phyloP scores from a whole-genome alignment of 1,140 invertebrate species.

The Dendrolimus kikuchii region DNA sequence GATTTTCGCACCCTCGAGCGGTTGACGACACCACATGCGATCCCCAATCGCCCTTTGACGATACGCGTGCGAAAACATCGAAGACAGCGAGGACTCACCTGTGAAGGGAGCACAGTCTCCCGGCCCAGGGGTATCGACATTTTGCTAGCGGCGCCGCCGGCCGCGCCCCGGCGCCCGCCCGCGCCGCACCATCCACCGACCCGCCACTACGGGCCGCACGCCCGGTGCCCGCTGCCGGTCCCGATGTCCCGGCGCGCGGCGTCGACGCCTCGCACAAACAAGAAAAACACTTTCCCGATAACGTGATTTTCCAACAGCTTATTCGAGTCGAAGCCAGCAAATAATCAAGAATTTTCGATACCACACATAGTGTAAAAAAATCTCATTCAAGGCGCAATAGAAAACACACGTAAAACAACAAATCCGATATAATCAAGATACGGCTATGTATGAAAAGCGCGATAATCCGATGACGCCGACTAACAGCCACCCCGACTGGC shows the following conservation, averaged over 20 bases:
- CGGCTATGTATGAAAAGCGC: slow-evolving; percentile 27
- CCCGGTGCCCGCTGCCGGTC: slow-evolving; percentile 29
- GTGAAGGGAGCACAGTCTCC: slow-evolving; percentile 62
- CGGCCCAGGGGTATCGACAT: slow-evolving; percentile 69
- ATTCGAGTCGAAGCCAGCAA: slow-evolving; percentile 26
- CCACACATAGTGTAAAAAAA: slow-evolving; percentile 32
- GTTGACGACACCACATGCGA: too few relatives aligned
- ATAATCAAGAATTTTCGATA: slow-evolving; percentile 11
- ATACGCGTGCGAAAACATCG: neutral
- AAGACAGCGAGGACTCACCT: slow-evolving; percentile 42
- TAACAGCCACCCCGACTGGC: slow-evolving; percentile 36
- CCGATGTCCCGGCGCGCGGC: neutral
- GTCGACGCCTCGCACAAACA: slow-evolving; percentile 31
- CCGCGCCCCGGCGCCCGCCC: slow-evolving; percentile 64
- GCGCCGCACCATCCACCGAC: slow-evolving; percentile 62
- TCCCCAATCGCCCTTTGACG: too few relatives aligned
- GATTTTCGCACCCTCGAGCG: too few relatives aligned
- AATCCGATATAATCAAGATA: slow-evolving; percentile 20
- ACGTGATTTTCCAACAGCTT: slow-evolving; percentile 25
- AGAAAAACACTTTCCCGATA: slow-evolving; percentile 56
- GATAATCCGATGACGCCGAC: slow-evolving; percentile 25
- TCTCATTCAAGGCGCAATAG: slow-evolving; percentile 20
- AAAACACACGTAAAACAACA: slow-evolving; percentile 8
- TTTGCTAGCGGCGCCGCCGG: slow-evolving; percentile 67
- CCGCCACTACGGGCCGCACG: slow-evolving; percentile 43